Base-by-base conservation (phyloP, 2,888 invertebrate species). In the Dasypogon diadema region DNA sequence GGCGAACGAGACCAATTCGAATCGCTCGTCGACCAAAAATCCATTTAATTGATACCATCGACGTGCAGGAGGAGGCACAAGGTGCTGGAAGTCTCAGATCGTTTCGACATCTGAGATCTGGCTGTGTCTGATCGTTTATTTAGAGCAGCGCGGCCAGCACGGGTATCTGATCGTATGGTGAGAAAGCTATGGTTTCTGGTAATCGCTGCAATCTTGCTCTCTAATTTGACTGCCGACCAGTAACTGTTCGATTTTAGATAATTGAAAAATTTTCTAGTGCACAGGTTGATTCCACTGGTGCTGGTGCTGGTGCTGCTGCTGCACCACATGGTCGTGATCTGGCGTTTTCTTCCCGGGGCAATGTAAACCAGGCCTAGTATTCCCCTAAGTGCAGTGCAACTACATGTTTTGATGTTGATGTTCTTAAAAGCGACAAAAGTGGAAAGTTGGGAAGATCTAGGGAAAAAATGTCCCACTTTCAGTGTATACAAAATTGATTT, bases 241-340 rank as follows among this genome's bases (percentile, higher is more conserved):
- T 54, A 70, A 54, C 70, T 54, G 70, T 70, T 70, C 70, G 70
- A 70, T 70, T 70, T 70, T 24, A 70, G 34, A 34, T 70, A 70
- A 70, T 70, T 70, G 70, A 70, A 70, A 70, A 70, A 54, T 54
- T 54, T 34, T 16, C 14, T 18, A 30, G 30, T 18, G 14, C 51
- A 18, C 21, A 22, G 18, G 18, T 18, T 12, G 12, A 6, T 24
- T 4, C 16, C 12, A 6, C 37, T 16, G 16, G 4, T 22, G n/a
- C 42, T 14, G 16, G 34, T 34, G 14, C 10, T 3, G 63, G 10
- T 42, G 12, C 22, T 63, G n/a, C 2, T 30, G 18, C 26, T 18
- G 10, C 42, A 16, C 63, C 12, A 10, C 8, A 12, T 42, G n/a
- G 8, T 42, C 42, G 42, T 42, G 42, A 42, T 42, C n/a, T 42